These are phyloP conservation scores for Hafferia zeledoni DNA, from an alignment of 2,797 vertebrate species.

Conservation along the genomic window DNA sequence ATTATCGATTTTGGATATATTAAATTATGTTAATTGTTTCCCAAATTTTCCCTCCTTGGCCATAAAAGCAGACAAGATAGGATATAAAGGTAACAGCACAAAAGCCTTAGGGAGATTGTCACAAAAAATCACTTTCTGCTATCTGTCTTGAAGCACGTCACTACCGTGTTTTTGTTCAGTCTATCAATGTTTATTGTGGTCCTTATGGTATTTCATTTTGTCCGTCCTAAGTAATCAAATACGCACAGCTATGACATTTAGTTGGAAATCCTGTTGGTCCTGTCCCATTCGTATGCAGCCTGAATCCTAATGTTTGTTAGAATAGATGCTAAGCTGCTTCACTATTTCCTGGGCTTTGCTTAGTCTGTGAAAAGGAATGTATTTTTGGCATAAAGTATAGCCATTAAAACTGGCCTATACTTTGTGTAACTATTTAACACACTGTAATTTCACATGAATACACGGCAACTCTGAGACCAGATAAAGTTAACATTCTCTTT, in stretches of 20 bases:
- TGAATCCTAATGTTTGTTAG: constrained; percentile 93
- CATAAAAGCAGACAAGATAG: constrained; percentile 99
- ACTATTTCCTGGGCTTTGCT: constrained; percentile 90
- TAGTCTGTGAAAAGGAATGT: constrained; percentile 93
- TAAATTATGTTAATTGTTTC: constrained; percentile 94
- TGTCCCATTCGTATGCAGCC: constrained; percentile 94
- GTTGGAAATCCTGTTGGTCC: constrained; percentile 87
- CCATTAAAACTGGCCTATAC: constrained; percentile 84
- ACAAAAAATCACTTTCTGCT: constrained; percentile 91
- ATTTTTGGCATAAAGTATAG: constrained; percentile 90
- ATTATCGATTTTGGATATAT: constrained; percentile 81
- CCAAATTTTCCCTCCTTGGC: constrained; percentile 97
- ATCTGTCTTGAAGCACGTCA: constrained; percentile 99
- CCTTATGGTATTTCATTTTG: constrained; percentile 93
- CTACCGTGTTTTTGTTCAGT: constrained; percentile 97
- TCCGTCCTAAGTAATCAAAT: constrained; percentile 90
- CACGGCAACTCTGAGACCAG: constrained; percentile 80
- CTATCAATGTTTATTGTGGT: constrained; percentile 92
- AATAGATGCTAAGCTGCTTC: constrained; percentile 93
- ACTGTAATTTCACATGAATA: constrained; percentile 97
- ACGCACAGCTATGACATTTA: constrained; percentile 85
- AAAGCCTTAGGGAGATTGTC: constrained; percentile 98
- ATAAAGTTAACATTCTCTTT: constrained; percentile 72
- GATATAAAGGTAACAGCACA: constrained; percentile 99
- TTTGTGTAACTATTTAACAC: constrained; percentile 85